Percentiles rank a stretch among this genome's conserved stretches.
Evolutionary conservation across 2,797 vertebrate genomes (phyloP).

Genomic region (Rachycentron canadum): DNA sequence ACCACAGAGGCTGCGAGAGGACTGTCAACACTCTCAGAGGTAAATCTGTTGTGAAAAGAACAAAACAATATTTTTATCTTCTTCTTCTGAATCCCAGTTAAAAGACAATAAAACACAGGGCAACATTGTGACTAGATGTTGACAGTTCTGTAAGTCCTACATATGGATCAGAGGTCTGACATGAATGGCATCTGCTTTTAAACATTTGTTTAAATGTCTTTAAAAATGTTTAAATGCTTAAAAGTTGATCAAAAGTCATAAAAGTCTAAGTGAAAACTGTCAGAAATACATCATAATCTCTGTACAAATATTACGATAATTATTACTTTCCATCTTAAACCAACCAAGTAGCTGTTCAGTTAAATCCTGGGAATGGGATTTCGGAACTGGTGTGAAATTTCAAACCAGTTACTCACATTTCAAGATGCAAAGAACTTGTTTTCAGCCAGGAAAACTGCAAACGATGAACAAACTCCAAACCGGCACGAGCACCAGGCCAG

Average conservation of each 20-base stretch:
- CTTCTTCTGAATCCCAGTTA: neutral
- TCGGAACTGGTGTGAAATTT: neutral
- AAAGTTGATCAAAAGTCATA: neutral
- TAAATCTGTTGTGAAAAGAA: conserved; percentile 1
- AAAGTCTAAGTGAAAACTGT: neutral
- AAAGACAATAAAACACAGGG: neutral
- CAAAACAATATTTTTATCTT: neutral
- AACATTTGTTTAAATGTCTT: neutral
- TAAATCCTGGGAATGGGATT: no score
- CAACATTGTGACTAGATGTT: neutral
- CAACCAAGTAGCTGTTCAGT: neutral
- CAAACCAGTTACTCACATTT: no score
- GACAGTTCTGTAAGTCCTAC: conserved; percentile 11
- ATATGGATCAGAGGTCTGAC: conserved; percentile 4
- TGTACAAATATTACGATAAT: neutral
- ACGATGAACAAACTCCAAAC: no score
- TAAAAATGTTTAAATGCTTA: no score
- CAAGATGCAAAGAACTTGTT: neutral
- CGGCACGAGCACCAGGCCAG: neutral
- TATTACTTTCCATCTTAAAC: neutral
- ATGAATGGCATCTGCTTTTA: conserved; percentile 3
- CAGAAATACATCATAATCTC: neutral
- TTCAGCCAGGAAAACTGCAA: neutral
- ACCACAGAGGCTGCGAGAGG: neutral
- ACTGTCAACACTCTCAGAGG: neutral